Conservation (phyloP, 2,888 invertebrate species). For the Drymonia ruficornis region DNA sequence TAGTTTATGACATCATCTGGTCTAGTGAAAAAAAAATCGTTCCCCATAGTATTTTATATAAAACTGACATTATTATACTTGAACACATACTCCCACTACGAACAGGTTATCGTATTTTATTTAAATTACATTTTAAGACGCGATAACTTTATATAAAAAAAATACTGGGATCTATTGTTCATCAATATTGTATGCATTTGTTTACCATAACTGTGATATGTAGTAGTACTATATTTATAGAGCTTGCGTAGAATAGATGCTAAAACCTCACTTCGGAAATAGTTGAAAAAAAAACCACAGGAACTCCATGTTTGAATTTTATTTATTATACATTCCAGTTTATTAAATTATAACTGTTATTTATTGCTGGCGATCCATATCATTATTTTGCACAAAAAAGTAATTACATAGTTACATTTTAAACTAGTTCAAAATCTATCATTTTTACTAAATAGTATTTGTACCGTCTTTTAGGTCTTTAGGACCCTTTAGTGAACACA, state of each 20-base stretch:
- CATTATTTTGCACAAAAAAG: neutral
- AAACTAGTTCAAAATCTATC: no score
- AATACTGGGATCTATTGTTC: slow-evolving; percentile 28
- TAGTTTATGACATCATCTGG: neutral
- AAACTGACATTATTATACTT: no score
- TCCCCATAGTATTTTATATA: neutral
- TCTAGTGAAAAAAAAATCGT: neutral
- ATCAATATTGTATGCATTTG: slow-evolving; percentile 66
- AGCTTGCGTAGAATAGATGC: slow-evolving; percentile 54
- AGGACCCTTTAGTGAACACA: no score
- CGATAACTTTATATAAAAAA: neutral
- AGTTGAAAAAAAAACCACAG: slow-evolving; percentile 16
- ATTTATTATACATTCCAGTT: slow-evolving; percentile 32
- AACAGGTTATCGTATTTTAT: no score
- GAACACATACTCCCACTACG: no score
- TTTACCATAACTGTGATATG: slow-evolving; percentile 79
- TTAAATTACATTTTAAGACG: no score
- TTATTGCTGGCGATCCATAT: neutral
- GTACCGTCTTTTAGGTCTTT: no score
- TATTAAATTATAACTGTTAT: slow-evolving; percentile 12
- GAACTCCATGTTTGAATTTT: slow-evolving; percentile 12
- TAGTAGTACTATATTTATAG: slow-evolving; percentile 59
- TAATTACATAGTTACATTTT: no score
- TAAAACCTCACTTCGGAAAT: slow-evolving; percentile 8
- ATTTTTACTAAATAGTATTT: no score